Evolutionary conservation across 2,113 vertebrate species (phyloP), one percentile per base, ranked within the genome.

Genomic region (Steatornis caripensis): DNA sequence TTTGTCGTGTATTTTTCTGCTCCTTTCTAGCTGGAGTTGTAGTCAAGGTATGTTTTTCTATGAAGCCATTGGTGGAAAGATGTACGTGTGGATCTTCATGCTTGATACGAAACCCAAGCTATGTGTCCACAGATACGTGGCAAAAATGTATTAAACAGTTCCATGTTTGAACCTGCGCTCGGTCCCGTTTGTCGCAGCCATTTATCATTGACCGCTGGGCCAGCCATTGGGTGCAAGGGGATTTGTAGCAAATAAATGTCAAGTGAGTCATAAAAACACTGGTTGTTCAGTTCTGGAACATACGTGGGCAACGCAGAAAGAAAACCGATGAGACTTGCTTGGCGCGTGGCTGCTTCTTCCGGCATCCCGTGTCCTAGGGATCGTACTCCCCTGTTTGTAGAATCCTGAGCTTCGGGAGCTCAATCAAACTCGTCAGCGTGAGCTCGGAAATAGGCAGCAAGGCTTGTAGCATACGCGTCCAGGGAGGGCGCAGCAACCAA

Each of bases 161-260:
- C 17, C 55, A 36, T 48, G 32, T 72, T 19, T 32, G 81, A 92
- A 20, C 53, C 32, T 15, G n/a, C 15, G 48, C 53, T 84, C 4
- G 0, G 68, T 14, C 27, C 57, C 0, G 2, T 1, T 1, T 48
- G 34, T 61, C 55, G 11, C 0, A 0, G 46, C 30, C 68, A 5
- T 27, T 43, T 12, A 14, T 27, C 66, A 10, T 6, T 21, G 77
- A 16, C 41, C 3, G 1, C 49, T 4, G 30, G 58, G 65, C 39
- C 46, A 17, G 60, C 39, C 3, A 0, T 15, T 1, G 1, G 36
- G 6, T 46, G 39, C 79, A 11, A 36, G n/a, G 41, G 49, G 7
- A 34, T 60, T 30, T 68, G 62, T 64, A 32, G 23, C 57, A 72
- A 39, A 34, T 7, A 43, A 86, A 76, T 17, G 32, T 20, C 36